Conservation (phyloP, 1,140 invertebrate genomes). For the Drosophila ambigua region DNA sequence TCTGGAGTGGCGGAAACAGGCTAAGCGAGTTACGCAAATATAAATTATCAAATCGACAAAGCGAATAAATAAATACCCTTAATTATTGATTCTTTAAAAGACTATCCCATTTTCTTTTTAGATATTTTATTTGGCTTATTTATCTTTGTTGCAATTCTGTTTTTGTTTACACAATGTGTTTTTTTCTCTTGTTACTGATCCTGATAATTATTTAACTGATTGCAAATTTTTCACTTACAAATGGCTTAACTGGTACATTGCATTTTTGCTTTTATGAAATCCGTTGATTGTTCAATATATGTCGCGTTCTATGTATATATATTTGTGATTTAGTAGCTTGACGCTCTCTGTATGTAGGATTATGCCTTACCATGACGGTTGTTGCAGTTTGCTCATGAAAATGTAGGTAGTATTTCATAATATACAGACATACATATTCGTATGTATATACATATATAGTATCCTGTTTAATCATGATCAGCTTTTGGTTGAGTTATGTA, state of each 20-base stretch:
- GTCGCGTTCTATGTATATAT: constrained; percentile 29
- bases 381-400: constrained; percentile 24
- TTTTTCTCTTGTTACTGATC: constrained; percentile 62
- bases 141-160: constrained; percentile 68
- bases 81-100: neutral
- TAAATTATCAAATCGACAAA: constrained; percentile 36
- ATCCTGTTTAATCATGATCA: constrained; percentile 64
- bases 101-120: constrained; percentile 1
- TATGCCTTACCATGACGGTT: constrained; percentile 13
- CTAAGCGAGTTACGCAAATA: constrained; percentile 67
- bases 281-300: constrained; percentile 62
- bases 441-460: constrained; percentile 52
- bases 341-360: constrained; percentile 35
- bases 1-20: constrained; percentile 72
- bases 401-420: constrained; percentile 10
- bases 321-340: constrained; percentile 34
- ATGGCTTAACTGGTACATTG: constrained; percentile 65
- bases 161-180: constrained; percentile 63
- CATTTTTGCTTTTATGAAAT: constrained; percentile 64
- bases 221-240: constrained; percentile 63
- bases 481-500: constrained; percentile 45
- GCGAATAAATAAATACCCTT: constrained; percentile 39
- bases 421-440: constrained; percentile 39
- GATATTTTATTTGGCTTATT: constrained; percentile 77
- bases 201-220: constrained; percentile 19